Conservation (phyloP, 2,797 vertebrate species). For the Cryptoprocta ferox region DNA sequence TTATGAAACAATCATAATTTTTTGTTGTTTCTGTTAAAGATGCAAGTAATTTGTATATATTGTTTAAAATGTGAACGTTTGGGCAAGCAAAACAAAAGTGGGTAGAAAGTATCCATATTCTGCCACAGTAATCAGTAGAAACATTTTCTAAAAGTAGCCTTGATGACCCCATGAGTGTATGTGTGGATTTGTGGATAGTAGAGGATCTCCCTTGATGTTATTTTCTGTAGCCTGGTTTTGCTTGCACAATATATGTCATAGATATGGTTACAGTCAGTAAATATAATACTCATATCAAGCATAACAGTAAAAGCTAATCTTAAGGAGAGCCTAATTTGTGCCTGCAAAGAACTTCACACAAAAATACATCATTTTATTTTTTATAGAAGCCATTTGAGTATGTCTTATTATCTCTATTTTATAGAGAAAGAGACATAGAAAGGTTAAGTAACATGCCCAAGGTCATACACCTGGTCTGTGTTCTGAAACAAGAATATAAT, state of each 20-base stretch:
- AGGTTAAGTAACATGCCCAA: neutral
- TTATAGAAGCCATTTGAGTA: neutral
- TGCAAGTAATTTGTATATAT: neutral
- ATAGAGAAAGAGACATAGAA: neutral
- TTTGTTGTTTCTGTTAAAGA: neutral
- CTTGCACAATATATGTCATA: neutral
- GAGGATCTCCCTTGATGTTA: rapidly evolving
- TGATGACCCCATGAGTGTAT: neutral
- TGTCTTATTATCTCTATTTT: neutral
- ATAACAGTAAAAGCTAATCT: neutral
- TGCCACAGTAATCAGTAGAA: neutral
- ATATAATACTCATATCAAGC: neutral
- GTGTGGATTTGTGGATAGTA: neutral
- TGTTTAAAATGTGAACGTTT: neutral
- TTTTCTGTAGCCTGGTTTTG: neutral
- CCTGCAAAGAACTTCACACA: neutral
- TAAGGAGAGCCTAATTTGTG: neutral
- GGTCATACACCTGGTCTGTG: neutral
- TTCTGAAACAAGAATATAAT: neutral
- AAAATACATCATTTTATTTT: neutral
- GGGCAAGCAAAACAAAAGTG: neutral
- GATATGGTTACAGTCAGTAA: neutral
- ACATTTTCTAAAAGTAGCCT: neutral
- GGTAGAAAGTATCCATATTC: neutral
- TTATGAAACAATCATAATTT: neutral